Conservation (phyloP, 2,888 invertebrate species). For the Cantharis lateralis region DNA sequence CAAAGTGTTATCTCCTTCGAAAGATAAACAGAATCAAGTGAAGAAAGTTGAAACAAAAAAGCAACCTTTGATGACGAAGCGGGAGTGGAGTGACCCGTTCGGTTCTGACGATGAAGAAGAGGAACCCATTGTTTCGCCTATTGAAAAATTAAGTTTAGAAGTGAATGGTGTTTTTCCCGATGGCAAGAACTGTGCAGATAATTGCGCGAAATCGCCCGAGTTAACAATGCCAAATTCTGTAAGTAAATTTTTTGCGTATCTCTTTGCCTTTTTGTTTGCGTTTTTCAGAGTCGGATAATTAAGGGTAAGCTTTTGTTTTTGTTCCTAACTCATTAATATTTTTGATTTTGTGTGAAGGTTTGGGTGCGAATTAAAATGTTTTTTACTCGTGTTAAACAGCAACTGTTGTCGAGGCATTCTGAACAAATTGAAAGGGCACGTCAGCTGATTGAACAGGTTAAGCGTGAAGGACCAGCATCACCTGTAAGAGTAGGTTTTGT, state of each 20-base stretch:
- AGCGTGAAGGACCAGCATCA: conserved; percentile 60
- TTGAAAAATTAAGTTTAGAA: conserved; percentile 31
- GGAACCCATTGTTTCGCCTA: conserved; percentile 30
- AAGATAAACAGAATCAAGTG: conserved; percentile 62
- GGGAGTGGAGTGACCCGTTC: conserved; percentile 86
- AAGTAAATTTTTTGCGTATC: conserved; percentile 37
- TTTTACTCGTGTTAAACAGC: conserved; percentile 61
- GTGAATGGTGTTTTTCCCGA: conserved; percentile 36
- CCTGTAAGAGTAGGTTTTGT: conserved; percentile 57
- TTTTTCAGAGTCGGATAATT: conserved; percentile 1
- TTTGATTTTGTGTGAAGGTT: conserved; percentile 46
- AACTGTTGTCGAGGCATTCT: conserved; percentile 78
- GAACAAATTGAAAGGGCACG: conserved; percentile 85
- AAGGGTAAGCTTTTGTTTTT: conserved; percentile 20
- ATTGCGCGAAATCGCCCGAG: conserved; percentile 40
- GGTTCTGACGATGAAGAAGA: conserved; percentile 89
- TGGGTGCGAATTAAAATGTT: conserved; percentile 51
- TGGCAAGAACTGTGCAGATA: conserved; percentile 14
- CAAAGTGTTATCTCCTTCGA: conserved; percentile 76
- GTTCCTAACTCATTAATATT: conserved; percentile 10
- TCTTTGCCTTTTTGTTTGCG: conserved; percentile 24
- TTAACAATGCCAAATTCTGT: conserved; percentile 52
- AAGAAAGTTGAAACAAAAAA: conserved; percentile 44
- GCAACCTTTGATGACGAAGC: conserved; percentile 75
- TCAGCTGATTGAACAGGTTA: conserved; percentile 79